Evolutionary conservation across 92 coral and sea anemone species (phyloP).

Genomic region (Phenganax marumi): DNA sequence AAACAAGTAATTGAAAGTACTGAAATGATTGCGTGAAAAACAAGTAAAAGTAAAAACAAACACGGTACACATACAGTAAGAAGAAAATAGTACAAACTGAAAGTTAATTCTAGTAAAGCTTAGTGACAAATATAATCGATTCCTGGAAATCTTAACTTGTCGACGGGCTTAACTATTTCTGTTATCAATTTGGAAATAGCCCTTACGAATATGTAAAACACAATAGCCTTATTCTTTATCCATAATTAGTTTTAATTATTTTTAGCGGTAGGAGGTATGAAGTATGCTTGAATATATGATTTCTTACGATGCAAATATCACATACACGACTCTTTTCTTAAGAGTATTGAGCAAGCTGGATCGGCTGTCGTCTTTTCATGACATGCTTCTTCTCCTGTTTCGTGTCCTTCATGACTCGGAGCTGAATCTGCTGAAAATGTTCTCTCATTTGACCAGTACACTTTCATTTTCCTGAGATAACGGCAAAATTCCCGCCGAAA

Average conservation of each 20-base stretch:
- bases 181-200: not conserved
- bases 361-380: slow-evolving; percentile 9
- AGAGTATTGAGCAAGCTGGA: slow-evolving; percentile 10
- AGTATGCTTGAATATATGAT: not conserved
- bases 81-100: too few relatives aligned
- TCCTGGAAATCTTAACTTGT: not conserved
- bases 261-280: slow-evolving; percentile 9
- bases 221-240: not conserved
- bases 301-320: not conserved
- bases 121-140: not conserved
- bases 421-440: slow-evolving; percentile 23
- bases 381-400: slow-evolving; percentile 13
- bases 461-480: slow-evolving; percentile 26
- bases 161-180: not conserved
- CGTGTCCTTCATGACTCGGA: slow-evolving; percentile 20
- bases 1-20: too few relatives aligned
- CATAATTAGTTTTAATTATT: slow-evolving; percentile 10
- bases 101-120: too few relatives aligned
- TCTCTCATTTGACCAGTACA: slow-evolving; percentile 1
- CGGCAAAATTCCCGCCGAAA: slow-evolving; percentile 78
- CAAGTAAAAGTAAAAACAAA: too few relatives aligned
- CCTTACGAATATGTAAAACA: not conserved
- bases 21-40: too few relatives aligned
- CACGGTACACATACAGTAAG: too few relatives aligned
- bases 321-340: slow-evolving; percentile 23